phyloP scores from a whole-genome alignment of 2,113 vertebrate genomes.

The Triplophysa tibetana region DNA sequence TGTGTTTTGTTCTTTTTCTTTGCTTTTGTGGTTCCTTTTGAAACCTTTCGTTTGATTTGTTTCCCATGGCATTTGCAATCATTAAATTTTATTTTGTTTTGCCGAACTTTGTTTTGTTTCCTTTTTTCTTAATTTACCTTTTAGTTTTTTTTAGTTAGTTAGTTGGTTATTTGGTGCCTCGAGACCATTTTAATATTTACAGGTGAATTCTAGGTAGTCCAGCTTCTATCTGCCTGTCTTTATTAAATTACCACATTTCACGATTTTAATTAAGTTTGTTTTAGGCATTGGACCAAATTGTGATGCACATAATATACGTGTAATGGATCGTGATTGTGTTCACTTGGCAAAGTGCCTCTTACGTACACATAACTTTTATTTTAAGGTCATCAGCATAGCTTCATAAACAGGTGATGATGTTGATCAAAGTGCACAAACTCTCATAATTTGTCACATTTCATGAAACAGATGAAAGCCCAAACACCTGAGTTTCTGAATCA shows the following conservation, averaged over 20 bases:
- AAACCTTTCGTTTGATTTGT: constrained; percentile 82
- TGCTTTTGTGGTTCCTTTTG: constrained; percentile 79
- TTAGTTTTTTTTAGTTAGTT: constrained; percentile 43
- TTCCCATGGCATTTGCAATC: constrained; percentile 90
- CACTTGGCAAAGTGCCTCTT: no score
- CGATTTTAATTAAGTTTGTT: not conserved
- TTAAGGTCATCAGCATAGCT: no score
- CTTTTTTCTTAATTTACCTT: constrained; percentile 70
- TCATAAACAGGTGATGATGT: no score
- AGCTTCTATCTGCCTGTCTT: not conserved
- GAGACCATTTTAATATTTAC: not conserved
- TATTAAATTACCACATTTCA: not conserved
- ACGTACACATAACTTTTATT: no score
- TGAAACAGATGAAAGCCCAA: not conserved
- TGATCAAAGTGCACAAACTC: not conserved
- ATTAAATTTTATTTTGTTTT: constrained; percentile 99
- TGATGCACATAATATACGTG: not conserved
- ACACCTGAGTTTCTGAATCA: not conserved
- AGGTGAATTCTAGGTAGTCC: not conserved
- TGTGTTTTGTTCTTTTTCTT: constrained; percentile 84
- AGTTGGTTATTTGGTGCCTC: constrained; percentile 18
- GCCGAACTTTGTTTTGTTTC: constrained; percentile 91
- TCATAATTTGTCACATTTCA: not conserved
- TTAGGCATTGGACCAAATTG: constrained; percentile 4
- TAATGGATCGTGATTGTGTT: no score